Conservation (phyloP, 2,888 invertebrate species). For the Fragum whitleyi region DNA sequence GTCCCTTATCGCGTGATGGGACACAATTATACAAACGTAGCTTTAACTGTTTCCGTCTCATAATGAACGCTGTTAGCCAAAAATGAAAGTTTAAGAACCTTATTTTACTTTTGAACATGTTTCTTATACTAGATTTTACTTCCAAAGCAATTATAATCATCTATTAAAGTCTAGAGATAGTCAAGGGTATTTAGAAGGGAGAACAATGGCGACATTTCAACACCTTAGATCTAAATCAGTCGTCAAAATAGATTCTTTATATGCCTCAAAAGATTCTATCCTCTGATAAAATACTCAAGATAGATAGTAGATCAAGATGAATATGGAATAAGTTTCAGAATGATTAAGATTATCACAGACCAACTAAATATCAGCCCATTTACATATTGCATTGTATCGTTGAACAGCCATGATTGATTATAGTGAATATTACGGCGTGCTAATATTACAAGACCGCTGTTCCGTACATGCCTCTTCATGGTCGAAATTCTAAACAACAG, state of each 20-base stretch:
- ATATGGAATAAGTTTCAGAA: background rate
- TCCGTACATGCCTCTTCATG: background rate
- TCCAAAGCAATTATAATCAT: no score
- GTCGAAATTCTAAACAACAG: background rate
- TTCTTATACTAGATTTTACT: no score
- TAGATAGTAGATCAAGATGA: background rate
- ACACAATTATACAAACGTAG: no score
- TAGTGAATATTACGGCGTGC: constrained; percentile 3
- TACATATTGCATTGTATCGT: constrained; percentile 8
- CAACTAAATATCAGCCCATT: background rate
- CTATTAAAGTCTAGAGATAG: no score
- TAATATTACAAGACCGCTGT: background rate
- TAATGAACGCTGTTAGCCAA: no score
- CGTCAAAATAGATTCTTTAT: background rate
- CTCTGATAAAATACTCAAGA: constrained; percentile 7
- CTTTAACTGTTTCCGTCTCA: no score
- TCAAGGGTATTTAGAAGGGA: background rate
- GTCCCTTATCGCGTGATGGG: no score
- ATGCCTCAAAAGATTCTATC: background rate
- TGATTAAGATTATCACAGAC: background rate
- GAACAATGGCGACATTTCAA: constrained; percentile 33
- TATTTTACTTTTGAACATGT: no score
- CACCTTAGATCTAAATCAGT: constrained; percentile 44
- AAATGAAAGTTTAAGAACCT: no score
- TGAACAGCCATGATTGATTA: background rate